Percentiles rank a stretch among this genome's conserved stretches.
phyloP scores from a whole-genome alignment of 23 tunicate genomes.

The Clavelina lepadiformis region DNA sequence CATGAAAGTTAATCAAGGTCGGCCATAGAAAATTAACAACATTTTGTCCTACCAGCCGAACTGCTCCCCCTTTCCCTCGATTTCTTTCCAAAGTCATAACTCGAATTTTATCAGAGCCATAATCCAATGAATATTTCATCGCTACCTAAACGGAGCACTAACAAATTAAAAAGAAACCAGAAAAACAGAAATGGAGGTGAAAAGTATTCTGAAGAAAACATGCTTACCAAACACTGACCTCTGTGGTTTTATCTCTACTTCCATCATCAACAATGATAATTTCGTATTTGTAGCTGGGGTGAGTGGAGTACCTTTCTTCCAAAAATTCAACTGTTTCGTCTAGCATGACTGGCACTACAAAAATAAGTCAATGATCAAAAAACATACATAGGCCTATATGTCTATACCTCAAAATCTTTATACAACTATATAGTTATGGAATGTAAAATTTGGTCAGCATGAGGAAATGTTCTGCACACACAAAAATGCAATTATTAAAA shows the following conservation, averaged over 20 bases:
- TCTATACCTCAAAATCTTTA: too few relatives aligned
- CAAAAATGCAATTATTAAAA: too few relatives aligned
- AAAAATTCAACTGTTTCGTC: slow-evolving; percentile 78
- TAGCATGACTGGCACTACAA: slow-evolving; percentile 72
- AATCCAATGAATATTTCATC: slow-evolving; percentile 26
- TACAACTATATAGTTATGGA: too few relatives aligned
- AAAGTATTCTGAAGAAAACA: too few relatives aligned
- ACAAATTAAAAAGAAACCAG: not conserved
- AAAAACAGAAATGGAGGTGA: not conserved
- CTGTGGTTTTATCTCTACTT: slow-evolving; percentile 67
- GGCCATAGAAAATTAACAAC: not conserved
- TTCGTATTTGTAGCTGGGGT: slow-evolving; percentile 39
- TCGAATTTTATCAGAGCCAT: slow-evolving; percentile 59
- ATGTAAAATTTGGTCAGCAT: too few relatives aligned
- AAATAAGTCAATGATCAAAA: not conserved
- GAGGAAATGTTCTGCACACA: too few relatives aligned
- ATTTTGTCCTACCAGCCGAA: slow-evolving; percentile 19
- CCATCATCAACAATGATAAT: slow-evolving; percentile 96
- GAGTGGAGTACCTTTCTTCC: slow-evolving; percentile 24
- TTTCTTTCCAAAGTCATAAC: slow-evolving; percentile 58
- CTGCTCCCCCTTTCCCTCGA: slow-evolving; percentile 97
- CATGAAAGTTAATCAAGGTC: not conserved
- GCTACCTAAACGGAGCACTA: slow-evolving; percentile 56
- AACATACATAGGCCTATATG: too few relatives aligned
- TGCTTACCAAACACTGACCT: too few relatives aligned